These are phyloP conservation scores for Brenthis daphne DNA, from an alignment of 2,888 invertebrate genomes.

Conservation along the genomic window DNA sequence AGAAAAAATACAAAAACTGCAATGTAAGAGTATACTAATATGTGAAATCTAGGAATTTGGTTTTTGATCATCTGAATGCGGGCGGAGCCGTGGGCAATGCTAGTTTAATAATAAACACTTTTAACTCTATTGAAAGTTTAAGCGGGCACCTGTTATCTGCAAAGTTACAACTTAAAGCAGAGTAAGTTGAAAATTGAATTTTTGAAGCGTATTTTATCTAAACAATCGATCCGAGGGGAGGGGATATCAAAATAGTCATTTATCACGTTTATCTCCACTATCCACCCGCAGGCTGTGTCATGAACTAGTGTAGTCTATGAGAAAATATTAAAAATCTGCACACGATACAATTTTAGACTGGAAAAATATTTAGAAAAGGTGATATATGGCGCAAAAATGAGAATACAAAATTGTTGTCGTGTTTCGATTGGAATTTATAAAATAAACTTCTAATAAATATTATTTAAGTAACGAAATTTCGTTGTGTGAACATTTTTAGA, in stretches of 20 bases:
- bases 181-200: conserved; percentile 45
- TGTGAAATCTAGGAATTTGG: too few species aligned
- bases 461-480: too few species aligned
- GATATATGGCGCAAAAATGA: conserved; percentile 17
- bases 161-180: conserved; percentile 33
- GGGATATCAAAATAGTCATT: conserved; percentile 67
- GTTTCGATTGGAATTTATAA: background rate
- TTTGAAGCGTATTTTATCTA: conserved; percentile 61
- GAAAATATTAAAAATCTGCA: conserved; percentile 31
- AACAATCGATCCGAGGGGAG: conserved; percentile 57
- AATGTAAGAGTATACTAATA: too few species aligned
- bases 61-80: too few species aligned
- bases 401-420: background rate
- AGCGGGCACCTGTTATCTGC: conserved; percentile 24
- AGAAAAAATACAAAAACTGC: too few species aligned
- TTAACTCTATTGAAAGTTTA: conserved; percentile 28
- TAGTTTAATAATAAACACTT: conserved; percentile 6
- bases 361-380: conserved; percentile 16
- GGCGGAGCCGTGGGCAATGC: too few species aligned
- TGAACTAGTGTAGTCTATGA: conserved; percentile 47
- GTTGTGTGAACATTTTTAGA: too few species aligned
- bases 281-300: conserved; percentile 53
- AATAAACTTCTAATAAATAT: too few species aligned
- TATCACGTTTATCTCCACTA: conserved; percentile 69
- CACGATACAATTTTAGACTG: conserved; percentile 23